Evolutionary conservation across 2,113 vertebrate genomes (phyloP).

Genomic region (Ictalurus furcatus): DNA sequence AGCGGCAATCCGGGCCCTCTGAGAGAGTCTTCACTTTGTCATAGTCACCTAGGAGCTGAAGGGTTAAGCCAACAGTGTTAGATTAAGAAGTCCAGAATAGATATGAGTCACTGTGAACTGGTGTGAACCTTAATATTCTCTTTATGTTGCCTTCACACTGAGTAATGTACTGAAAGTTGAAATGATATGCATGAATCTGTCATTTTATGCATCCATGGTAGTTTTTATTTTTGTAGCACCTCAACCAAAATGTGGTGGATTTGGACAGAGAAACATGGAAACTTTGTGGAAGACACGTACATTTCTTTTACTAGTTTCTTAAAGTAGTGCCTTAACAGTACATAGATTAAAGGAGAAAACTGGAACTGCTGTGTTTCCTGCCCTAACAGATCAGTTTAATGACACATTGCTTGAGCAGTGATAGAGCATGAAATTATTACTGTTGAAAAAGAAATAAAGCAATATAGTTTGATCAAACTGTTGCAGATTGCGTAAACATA

Average conservation of each 20-base stretch:
- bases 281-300: not conserved
- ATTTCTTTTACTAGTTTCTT: not conserved
- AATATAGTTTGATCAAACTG: not conserved
- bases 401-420: not conserved
- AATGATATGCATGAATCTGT: not conserved
- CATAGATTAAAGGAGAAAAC: not conserved
- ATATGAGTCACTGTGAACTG: not conserved
- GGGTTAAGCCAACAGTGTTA: slow-evolving; percentile 13
- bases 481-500: not conserved
- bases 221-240: not conserved
- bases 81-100: slow-evolving; percentile 16
- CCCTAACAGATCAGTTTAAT: not conserved
- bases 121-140: not conserved
- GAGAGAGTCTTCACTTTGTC: slow-evolving; percentile 94
- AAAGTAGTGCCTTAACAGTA: not conserved
- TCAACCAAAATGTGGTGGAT: not conserved
- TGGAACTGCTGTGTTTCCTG: not conserved
- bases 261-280: not conserved
- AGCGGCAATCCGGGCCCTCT: slow-evolving; percentile 85
- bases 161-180: not conserved
- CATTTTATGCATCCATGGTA: not conserved
- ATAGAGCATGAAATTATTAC: not conserved
- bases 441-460: not conserved
- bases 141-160: not conserved
- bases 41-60: slow-evolving; percentile 87